Evolutionary conservation across 2,797 vertebrate species (phyloP).

Genomic region (Gouania willdenowi): DNA sequence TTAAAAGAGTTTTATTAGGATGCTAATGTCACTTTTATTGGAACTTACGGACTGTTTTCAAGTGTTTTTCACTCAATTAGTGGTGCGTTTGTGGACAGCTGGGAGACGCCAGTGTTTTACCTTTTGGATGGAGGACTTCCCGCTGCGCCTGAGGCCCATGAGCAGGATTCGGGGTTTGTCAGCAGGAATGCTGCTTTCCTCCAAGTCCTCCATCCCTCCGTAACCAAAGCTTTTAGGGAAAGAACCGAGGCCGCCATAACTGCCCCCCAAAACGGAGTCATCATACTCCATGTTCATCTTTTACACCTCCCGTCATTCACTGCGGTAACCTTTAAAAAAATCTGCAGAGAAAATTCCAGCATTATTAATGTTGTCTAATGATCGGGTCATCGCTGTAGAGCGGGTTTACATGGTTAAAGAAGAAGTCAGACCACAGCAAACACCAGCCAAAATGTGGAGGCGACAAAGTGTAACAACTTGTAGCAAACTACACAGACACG

Average conservation of each 20-base stretch:
- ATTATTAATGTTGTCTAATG: slow-evolving; percentile 27
- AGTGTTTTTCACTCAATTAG: no score
- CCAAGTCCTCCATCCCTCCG: slow-evolving; percentile 83
- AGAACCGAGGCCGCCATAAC: slow-evolving; percentile 79
- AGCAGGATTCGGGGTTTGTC: slow-evolving; percentile 88
- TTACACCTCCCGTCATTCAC: no score
- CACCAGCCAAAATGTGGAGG: no score
- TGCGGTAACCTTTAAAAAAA: no score
- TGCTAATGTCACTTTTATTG: no score
- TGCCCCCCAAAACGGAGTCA: slow-evolving; percentile 68
- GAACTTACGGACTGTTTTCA: no score
- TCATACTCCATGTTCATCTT: slow-evolving; percentile 24
- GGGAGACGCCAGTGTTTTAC: slow-evolving; percentile 59
- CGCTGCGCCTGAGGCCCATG: slow-evolving; percentile 90
- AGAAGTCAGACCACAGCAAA: no score
- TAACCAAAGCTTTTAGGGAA: slow-evolving; percentile 91
- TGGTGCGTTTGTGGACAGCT: no score
- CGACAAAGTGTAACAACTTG: no score
- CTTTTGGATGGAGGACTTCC: slow-evolving; percentile 96
- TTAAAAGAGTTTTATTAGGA: no score
- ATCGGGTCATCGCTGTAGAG: slow-evolving; percentile 55
- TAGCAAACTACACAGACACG: no score
- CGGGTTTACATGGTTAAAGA: not conserved
- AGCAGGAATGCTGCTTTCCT: slow-evolving; percentile 62
- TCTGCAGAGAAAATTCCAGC: slow-evolving; percentile 1